Conservation (phyloP, 2,888 invertebrate genomes). For the Spodoptera exigua region DNA sequence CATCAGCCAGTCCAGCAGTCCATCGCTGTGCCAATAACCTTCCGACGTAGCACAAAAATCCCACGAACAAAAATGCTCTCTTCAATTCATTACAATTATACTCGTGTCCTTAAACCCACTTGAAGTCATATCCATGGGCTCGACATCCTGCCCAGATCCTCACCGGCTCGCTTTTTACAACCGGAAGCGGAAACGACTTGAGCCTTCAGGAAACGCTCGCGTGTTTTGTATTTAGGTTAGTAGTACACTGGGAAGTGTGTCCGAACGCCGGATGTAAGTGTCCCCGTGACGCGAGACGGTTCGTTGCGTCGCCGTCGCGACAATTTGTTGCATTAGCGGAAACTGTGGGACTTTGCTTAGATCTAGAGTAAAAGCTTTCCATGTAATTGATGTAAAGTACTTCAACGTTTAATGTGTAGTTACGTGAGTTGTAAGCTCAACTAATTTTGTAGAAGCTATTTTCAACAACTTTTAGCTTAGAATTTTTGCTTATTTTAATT, state of each 20-base stretch:
- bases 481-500: no score
- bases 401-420: no score
- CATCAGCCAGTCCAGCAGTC: no score
- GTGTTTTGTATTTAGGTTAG: conserved; percentile 78
- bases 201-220: conserved; percentile 87
- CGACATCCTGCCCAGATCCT: conserved; percentile 67
- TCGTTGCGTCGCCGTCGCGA: conserved; percentile 7
- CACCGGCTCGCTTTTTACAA: conserved; percentile 81
- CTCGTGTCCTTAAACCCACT: conserved; percentile 19
- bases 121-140: conserved; percentile 52
- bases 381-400: neutral
- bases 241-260: conserved; percentile 63
- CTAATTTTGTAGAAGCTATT: no score
- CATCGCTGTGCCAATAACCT: no score
- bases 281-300: conserved; percentile 16
- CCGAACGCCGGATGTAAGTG: conserved; percentile 31
- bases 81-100: conserved; percentile 18
- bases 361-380: neutral
- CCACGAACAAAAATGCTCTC: neutral
- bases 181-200: conserved; percentile 85
- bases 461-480: no score
- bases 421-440: no score
- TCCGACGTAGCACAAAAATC: no score
- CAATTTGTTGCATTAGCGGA: conserved; percentile 11
- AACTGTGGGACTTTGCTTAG: conserved; percentile 4